Evolutionary conservation across 2,113 vertebrate species (phyloP).

Genomic region (Alosa alosa): DNA sequence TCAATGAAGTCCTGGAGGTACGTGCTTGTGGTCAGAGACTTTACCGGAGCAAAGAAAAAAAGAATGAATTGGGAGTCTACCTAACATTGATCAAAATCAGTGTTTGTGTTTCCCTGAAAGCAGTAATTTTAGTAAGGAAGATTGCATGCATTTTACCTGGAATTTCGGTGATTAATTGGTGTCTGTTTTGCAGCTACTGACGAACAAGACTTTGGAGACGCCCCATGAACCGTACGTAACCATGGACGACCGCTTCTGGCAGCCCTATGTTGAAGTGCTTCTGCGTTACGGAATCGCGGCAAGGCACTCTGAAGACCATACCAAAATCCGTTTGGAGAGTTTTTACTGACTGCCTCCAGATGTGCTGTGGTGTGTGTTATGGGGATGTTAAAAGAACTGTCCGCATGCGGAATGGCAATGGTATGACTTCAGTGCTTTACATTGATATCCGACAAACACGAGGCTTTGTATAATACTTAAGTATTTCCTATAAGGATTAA

Average conservation of each 20-base stretch:
- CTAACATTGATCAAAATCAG: too few species aligned
- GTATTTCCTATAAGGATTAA: background rate
- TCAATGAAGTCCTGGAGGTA: constrained; percentile 75
- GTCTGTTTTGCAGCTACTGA: constrained; percentile 72
- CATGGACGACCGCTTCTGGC: constrained; percentile 80
- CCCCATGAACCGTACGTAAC: constrained; percentile 88
- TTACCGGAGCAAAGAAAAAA: background rate
- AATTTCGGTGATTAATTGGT: background rate
- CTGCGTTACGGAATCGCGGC: constrained; percentile 80
- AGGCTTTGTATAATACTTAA: background rate
- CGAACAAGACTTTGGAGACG: constrained; percentile 72
- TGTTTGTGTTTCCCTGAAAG: background rate
- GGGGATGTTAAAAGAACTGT: background rate
- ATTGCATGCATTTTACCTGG: background rate
- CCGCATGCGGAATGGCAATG: background rate
- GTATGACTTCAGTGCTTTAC: background rate
- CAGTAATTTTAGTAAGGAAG: background rate
- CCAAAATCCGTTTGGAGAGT: constrained; percentile 78
- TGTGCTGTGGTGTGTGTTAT: background rate
- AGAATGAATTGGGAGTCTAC: too few species aligned
- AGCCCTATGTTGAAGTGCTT: constrained; percentile 88
- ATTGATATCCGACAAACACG: background rate
- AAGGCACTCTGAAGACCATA: constrained; percentile 84
- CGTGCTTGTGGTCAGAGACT: constrained; percentile 19
- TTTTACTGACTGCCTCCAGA: constrained; percentile 56